Evolutionary conservation across 2,888 invertebrate species (phyloP), one percentile per base, ranked within the genome.

Genomic region (Muscina levida): DNA sequence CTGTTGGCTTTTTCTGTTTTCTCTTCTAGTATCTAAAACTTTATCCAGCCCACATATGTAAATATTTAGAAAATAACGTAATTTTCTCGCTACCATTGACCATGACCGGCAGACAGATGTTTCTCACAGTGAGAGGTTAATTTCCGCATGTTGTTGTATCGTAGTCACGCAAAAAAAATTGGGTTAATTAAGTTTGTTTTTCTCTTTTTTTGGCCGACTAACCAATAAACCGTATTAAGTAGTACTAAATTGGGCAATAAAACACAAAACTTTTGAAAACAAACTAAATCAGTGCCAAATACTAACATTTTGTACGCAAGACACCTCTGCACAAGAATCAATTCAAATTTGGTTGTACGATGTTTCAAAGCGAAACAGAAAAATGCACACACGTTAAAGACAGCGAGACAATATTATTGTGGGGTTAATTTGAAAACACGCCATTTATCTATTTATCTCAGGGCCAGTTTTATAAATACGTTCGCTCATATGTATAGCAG

Each of bases 401-500:
- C n/a, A n/a, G n/a, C n/a, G n/a, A n/a, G n/a, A n/a, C n/a, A n/a
- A n/a, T n/a, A n/a, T n/a, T n/a, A n/a, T n/a, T 31, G 31, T 31
- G 3, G 31, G 31, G 31, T 31, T 31, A 5, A 15, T 44, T 26
- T 24, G 15, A 48, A 46, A 24, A 17, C 24, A 26, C 56, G 17
- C 31, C 65, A 56, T 57, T 74, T 74, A 57, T 46, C 42, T 74
- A 53, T 37, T 11, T 39, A 51, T 59, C 42, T 51, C 74, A 75
- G 22, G 67, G 74, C 42, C 74, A 59, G 24, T 62, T 59, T 46
- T 51, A 68, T 53, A 62, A 62, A n/a, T n/a, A n/a, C n/a, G n/a
- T n/a, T n/a, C n/a, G n/a, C n/a, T 65, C 65, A 62, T 62, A 48
- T n/a, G n/a, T n/a, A n/a, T 26, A 31, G 39, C 57, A 37, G 2